A percentile compares a stretch with the other conserved stretches of the same genome.
Conservation (phyloP, 2,888 invertebrate species). For the Andrena marginata region DNA sequence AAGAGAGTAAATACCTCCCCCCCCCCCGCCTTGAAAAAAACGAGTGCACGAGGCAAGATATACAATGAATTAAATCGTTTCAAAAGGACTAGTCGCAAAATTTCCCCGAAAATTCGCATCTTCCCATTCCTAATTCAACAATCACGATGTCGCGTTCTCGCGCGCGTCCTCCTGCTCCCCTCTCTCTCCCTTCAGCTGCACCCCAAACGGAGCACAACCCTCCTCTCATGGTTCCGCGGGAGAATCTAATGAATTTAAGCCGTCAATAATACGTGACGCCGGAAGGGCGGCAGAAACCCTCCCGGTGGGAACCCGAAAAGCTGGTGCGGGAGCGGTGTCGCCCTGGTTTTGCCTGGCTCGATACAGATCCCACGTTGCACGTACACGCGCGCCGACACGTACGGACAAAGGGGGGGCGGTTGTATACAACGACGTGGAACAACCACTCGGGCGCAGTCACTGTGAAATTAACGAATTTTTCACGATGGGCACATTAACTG, state of each 20-base stretch:
- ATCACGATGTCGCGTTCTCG: constrained; percentile 22
- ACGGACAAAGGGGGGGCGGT: constrained; percentile 39
- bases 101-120: not conserved
- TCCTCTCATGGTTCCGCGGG: constrained; percentile 45
- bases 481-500: constrained; percentile 76
- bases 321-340: constrained; percentile 51
- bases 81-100: not conserved
- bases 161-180: not conserved
- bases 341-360: constrained; percentile 54
- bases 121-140: constrained; percentile 20
- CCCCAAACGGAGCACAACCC: constrained; percentile 34
- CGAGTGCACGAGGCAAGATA: not conserved
- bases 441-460: constrained; percentile 71
- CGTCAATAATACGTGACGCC: constrained; percentile 73
- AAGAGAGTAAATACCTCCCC: not conserved
- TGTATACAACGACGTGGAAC: constrained; percentile 42
- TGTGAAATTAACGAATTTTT: constrained; percentile 82
- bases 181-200: not conserved
- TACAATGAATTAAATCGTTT: not conserved
- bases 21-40: not conserved
- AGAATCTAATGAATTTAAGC: constrained; percentile 78
- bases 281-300: constrained; percentile 47
- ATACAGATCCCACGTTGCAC: constrained; percentile 28
- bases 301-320: constrained; percentile 67
- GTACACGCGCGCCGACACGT: constrained; percentile 21